Base-by-base conservation (phyloP, 2,888 invertebrate genomes). In the Chirona hameri region DNA sequence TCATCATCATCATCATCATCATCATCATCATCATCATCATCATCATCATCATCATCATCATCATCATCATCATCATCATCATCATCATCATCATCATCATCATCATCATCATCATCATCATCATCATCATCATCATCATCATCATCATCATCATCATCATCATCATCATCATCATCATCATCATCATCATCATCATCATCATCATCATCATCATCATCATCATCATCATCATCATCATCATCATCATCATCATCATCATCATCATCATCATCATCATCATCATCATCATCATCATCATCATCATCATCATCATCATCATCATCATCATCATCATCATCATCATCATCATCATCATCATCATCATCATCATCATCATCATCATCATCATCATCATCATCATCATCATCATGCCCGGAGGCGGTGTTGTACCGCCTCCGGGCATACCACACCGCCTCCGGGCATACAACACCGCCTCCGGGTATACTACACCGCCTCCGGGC, bases 81-180 rank as follows among this genome's bases (percentile, higher is more conserved):
- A 65, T 65, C 65, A 65, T 65, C 65, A 65, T 65, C 65, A 65
- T 65, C 65, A 65, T 65, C 65, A 65, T 65, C 65, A 65, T 65
- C 65, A 65, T 65, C 65, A 65, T 65, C 65, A 57, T 81, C 57
- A 9, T 57, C 29, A 57, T 81, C n/a, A 57, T 76, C 39, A 81
- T 81, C 39, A 81, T 79, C 39, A 81, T 81, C 27, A 81, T 81
- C 39, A 81, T 65, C 39, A 81, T 65, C 39, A 81, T 81, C 39
- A 81, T 81, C 39, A 81, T 81, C 18, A 81, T 81, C 39, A 81
- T 81, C 27, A 81, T 81, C 39, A 81, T 81, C 27, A 81, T 81
- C 39, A 81, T 81, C 39, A 81, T 81, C 39, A 81, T 81, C 39
- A 81, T 81, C 39, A 81, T 81, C 65, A 81, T 81, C 39, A 81